Evolutionary conservation across 2,888 invertebrate species (phyloP).

Genomic region (Timema podura): DNA sequence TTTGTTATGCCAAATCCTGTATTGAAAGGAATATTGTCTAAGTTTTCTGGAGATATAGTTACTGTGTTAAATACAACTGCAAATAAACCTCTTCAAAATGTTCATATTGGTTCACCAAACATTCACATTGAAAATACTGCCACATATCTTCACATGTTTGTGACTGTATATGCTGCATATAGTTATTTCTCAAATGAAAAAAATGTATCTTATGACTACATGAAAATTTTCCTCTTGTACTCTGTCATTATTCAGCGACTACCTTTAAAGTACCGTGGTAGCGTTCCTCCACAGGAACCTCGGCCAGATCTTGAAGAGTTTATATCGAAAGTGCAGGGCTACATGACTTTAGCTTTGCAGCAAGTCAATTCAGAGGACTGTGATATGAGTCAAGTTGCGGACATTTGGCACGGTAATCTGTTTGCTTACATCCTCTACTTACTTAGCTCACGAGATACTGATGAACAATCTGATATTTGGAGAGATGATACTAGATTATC

Average conservation of each 20-base stretch:
- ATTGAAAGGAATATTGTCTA: not conserved
- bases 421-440: conserved; percentile 5
- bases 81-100: not conserved
- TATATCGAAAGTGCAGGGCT: not conserved
- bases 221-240: conserved; percentile 10
- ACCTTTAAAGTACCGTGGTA: conserved; percentile 13
- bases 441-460: not conserved
- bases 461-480: conserved; percentile 5
- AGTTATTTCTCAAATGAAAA: not conserved
- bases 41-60: not conserved
- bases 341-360: conserved; percentile 12
- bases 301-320: not conserved
- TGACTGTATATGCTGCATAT: conserved; percentile 5
- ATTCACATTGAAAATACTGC: too few species aligned
- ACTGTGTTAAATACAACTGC: not conserved
- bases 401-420: conserved; percentile 21
- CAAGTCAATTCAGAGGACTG: not conserved
- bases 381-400: conserved; percentile 2
- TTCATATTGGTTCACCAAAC: not conserved
- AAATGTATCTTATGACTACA: conserved; percentile 7
- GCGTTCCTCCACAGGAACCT: not conserved
- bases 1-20: not conserved
- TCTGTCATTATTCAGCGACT: conserved; percentile 7
- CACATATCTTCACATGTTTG: not conserved
- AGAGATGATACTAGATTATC: not conserved